Evolutionary conservation across 2,888 invertebrate species (phyloP).

Genomic region (Druceiella hillmani): DNA sequence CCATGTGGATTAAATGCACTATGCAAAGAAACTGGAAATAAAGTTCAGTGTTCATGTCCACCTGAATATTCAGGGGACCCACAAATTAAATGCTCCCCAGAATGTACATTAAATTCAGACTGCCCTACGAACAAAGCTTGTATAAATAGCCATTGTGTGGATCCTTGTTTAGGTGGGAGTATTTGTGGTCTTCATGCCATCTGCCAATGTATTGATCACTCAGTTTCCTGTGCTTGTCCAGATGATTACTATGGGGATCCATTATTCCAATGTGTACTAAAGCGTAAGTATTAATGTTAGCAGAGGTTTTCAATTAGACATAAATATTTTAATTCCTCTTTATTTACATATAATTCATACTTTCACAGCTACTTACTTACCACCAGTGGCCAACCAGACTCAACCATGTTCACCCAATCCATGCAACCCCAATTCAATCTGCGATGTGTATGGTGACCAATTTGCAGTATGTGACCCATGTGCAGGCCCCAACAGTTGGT

Average conservation of each 20-base stretch:
- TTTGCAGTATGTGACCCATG: conserved; percentile 79
- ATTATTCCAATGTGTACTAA: conserved; percentile 64
- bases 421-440: conserved; percentile 62
- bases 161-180: conserved; percentile 64
- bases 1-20: conserved; percentile 77
- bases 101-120: conserved; percentile 79
- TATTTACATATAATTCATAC: conserved; percentile 8
- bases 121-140: conserved; percentile 71
- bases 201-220: conserved; percentile 75
- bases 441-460: conserved; percentile 66
- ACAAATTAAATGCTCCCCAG: conserved; percentile 67
- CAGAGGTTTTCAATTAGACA: too few species aligned
- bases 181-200: conserved; percentile 77
- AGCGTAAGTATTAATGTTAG: conserved; percentile 48
- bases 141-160: conserved; percentile 65
- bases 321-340: conserved; percentile 31
- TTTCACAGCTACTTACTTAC: conserved; percentile 46
- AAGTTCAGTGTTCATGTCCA: conserved; percentile 73
- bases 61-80: conserved; percentile 77
- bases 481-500: conserved; percentile 58
- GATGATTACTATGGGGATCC: conserved; percentile 77
- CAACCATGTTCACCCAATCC: conserved; percentile 75
- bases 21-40: conserved; percentile 63
- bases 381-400: conserved; percentile 55
- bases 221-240: conserved; percentile 75